A percentile compares a stretch with the other conserved stretches of the same genome.
Conservation (phyloP, 2,888 invertebrate species). For the Parapristionchus giblindavisi region DNA sequence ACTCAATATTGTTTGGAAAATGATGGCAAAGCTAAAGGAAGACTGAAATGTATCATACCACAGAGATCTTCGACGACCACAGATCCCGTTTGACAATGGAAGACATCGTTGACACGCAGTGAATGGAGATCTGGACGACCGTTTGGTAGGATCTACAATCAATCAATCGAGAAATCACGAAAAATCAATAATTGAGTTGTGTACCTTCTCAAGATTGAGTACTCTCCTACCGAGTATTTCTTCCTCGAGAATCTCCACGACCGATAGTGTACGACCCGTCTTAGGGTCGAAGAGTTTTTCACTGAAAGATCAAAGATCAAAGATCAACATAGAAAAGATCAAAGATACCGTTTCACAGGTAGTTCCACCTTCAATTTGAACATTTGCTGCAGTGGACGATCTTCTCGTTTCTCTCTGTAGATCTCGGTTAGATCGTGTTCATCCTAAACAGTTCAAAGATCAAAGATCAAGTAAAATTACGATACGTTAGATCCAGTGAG, state of each 20-base stretch:
- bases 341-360: conserved; percentile 50
- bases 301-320: conserved; percentile 71
- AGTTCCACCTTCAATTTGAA: conserved; percentile 50
- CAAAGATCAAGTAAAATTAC: not conserved
- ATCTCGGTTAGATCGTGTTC: conserved; percentile 38
- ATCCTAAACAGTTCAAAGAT: not conserved
- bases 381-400: conserved; percentile 4
- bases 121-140: conserved; percentile 92
- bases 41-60: too few relatives aligned
- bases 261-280: conserved; percentile 75
- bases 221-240: conserved; percentile 84
- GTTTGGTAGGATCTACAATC: conserved; percentile 77
- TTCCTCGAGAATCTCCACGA: conserved; percentile 82
- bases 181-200: not conserved
- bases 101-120: conserved; percentile 85
- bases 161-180: not conserved
- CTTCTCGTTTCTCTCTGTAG: conserved; percentile 35
- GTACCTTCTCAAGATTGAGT: conserved; percentile 67
- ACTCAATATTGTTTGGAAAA: too few relatives aligned
- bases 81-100: conserved; percentile 90
- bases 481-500: not conserved
- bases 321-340: not conserved
- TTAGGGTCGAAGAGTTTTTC: conserved; percentile 70
- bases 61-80: conserved; percentile 92
- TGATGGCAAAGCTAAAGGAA: too few relatives aligned